phyloP scores from a whole-genome alignment of 1,140 invertebrate species.

The Papilio glaucus region DNA sequence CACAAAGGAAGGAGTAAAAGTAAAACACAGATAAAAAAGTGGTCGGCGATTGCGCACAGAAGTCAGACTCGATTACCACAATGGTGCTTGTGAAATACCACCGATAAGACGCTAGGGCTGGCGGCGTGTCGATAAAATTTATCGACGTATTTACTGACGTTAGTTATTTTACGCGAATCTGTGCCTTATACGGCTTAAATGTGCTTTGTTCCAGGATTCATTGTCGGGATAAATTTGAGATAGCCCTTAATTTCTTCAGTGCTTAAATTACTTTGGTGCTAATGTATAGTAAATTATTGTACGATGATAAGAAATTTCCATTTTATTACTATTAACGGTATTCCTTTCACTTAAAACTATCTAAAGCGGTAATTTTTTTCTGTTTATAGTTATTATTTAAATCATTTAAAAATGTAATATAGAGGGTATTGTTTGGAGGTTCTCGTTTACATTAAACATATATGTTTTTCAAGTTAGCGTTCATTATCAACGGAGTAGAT shows the following conservation, averaged over 20 bases:
- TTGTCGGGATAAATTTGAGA: constrained; percentile 34
- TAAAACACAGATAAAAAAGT: constrained; percentile 46
- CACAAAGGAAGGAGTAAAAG: constrained; percentile 39
- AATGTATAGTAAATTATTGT: constrained; percentile 9
- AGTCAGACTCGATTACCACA: constrained; percentile 58
- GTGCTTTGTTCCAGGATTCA: constrained; percentile 26
- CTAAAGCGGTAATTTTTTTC: no score
- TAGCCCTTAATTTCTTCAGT: constrained; percentile 23
- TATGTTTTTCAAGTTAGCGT: no score
- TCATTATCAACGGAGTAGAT: no score
- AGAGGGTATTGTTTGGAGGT: no score
- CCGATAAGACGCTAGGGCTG: constrained; percentile 50
- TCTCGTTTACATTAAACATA: no score
- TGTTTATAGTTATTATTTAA: no score
- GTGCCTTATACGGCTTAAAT: constrained; percentile 31
- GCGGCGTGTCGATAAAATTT: constrained; percentile 42
- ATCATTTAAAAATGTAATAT: no score
- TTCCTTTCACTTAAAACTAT: background rate
- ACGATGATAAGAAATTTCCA: background rate
- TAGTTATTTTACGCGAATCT: constrained; percentile 12
- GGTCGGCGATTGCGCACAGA: constrained; percentile 53
- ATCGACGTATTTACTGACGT: constrained; percentile 35
- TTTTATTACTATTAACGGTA: background rate
- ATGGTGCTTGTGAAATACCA: constrained; percentile 62
- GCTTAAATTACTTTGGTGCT: constrained; percentile 15